Conservation (phyloP, 2,888 invertebrate species). For the Conus canariensis region DNA sequence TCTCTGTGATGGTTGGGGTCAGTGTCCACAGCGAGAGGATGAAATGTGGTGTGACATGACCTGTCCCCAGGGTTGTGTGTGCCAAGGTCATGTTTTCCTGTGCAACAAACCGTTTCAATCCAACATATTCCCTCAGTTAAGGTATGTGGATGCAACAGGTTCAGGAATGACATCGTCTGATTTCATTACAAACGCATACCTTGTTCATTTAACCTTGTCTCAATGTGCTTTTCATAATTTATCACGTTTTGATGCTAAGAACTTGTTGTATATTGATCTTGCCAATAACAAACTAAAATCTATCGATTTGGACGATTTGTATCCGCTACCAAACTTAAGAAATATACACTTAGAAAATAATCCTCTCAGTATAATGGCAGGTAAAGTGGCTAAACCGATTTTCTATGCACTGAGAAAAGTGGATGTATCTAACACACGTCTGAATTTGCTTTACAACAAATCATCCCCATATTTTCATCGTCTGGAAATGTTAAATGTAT, state of each 20-base stretch:
- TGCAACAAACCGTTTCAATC: background rate
- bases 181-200: background rate
- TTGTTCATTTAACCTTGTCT: background rate
- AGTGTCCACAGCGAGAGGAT: slow-evolving; percentile 12
- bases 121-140: background rate
- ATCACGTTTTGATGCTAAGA: background rate
- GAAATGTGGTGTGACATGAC: background rate
- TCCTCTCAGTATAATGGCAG: background rate
- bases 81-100: background rate
- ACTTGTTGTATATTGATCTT: background rate
- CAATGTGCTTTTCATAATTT: background rate
- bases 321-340: background rate
- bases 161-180: background rate
- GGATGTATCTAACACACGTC: background rate
- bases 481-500: background rate
- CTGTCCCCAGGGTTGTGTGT: background rate
- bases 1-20: slow-evolving; percentile 23
- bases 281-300: background rate
- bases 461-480: background rate
- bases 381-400: background rate
- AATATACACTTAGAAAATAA: background rate
- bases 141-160: background rate
- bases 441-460: background rate
- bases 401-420: background rate
- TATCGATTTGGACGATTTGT: background rate